Conservation (phyloP, 2,113 vertebrate genomes). For the Rhinolophus sinicus region DNA sequence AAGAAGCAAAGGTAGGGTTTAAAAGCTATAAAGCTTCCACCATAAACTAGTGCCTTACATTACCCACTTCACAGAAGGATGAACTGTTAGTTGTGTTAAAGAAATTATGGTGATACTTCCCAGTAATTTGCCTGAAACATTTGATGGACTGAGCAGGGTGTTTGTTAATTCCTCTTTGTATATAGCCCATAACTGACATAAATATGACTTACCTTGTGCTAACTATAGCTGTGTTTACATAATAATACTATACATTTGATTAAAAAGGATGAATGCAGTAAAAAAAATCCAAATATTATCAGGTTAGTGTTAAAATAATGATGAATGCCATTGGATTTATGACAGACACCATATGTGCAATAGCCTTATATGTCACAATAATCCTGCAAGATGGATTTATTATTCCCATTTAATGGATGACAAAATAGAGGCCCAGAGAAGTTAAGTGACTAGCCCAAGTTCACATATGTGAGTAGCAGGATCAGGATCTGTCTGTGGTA, state of each 20-base stretch:
- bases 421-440: conserved; percentile 26
- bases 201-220: not conserved
- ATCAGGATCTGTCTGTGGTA: not conserved
- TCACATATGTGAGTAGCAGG: not conserved
- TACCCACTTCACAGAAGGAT: not conserved
- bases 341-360: not conserved
- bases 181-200: not conserved
- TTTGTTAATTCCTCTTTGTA: conserved; percentile 7
- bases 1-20: conserved; percentile 16
- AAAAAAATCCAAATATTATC: conserved; percentile 23
- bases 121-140: conserved; percentile 19
- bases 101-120: not conserved
- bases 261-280: not conserved
- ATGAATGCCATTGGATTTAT: not conserved
- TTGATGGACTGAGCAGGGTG: not conserved
- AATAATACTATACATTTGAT: not conserved
- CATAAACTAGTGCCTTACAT: not conserved
- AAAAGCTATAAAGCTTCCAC: not conserved
- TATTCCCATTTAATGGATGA: not conserved
- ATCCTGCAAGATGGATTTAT: not conserved
- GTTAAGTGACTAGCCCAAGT: not conserved
- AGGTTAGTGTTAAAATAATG: not conserved
- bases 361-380: not conserved
- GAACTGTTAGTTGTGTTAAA: not conserved
- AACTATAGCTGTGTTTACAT: not conserved